A percentile compares a stretch with the other conserved stretches of the same genome.
Evolutionary conservation across 2,888 invertebrate genomes (phyloP).

Genomic region (Morinoia aosen): DNA sequence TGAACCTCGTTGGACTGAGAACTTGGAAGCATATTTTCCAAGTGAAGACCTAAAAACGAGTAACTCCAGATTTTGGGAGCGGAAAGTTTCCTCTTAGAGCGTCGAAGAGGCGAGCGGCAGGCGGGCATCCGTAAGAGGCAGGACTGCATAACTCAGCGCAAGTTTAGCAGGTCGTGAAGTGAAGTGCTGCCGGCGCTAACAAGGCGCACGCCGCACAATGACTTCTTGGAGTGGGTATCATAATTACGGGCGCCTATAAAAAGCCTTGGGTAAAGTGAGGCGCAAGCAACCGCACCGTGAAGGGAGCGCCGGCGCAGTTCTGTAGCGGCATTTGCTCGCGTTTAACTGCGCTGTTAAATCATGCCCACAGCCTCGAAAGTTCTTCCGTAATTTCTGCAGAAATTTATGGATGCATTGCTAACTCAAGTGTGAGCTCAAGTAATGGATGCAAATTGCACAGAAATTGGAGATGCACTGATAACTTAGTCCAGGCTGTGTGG

Average conservation of each 20-base stretch:
- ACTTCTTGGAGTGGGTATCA: conserved; percentile 3
- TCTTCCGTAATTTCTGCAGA: neutral
- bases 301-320: neutral
- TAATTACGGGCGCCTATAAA: neutral
- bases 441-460: neutral
- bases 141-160: neutral
- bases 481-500: neutral
- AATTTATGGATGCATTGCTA: neutral
- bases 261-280: neutral
- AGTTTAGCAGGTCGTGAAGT: neutral
- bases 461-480: neutral
- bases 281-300: neutral
- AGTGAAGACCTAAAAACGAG: conserved; percentile 3
- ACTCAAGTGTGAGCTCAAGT: conserved; percentile 11
- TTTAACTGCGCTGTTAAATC: conserved; percentile 1
- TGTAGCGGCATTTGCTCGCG: neutral
- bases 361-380: neutral
- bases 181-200: neutral
- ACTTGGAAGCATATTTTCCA: neutral
- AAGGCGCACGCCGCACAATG: neutral
- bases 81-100: neutral
- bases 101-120: neutral
- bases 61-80: neutral
- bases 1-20: neutral
- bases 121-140: neutral